Percentiles rank a stretch among this genome's conserved stretches.
phyloP scores from a whole-genome alignment of 2,888 invertebrate genomes.

The Eupithecia inturbata region DNA sequence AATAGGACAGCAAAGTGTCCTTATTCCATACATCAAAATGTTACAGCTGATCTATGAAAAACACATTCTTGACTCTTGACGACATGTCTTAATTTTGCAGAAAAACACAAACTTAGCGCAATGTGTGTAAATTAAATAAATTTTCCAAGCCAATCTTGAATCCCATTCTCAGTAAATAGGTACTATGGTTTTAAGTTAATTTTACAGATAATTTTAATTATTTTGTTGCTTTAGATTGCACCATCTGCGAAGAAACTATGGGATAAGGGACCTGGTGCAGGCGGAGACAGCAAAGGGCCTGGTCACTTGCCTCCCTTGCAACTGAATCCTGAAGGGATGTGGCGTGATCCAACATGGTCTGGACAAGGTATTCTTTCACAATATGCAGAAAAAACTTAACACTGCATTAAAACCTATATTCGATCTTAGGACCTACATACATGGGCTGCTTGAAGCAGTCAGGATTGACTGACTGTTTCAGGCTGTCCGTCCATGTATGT shows the following conservation, averaged over 20 bases:
- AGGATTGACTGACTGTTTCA: not conserved
- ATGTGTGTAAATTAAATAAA: not conserved
- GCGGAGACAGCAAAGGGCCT: constrained; percentile 90
- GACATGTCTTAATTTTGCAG: not conserved
- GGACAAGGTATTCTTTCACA: constrained; percentile 87
- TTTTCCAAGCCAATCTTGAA: not conserved
- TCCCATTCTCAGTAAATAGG: not conserved
- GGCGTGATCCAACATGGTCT: constrained; percentile 97
- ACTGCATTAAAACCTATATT: not conserved
- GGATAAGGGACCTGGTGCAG: constrained; percentile 90
- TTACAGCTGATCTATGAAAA: not conserved
- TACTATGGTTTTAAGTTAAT: not conserved
- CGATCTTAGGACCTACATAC: not conserved
- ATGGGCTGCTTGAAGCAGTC: not conserved
- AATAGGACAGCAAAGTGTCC: not conserved
- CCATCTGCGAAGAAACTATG: constrained; percentile 97
- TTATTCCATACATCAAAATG: not conserved
- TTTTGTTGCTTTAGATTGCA: constrained; percentile 88
- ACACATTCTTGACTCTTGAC: not conserved
- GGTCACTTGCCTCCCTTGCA: constrained; percentile 89
- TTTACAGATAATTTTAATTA: not conserved
- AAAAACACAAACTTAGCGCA: too few species aligned
- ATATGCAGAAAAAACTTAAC: not conserved
- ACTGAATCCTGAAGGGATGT: constrained; percentile 90
- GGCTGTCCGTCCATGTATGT: too few species aligned